These are phyloP conservation scores for Aurelia coerulea DNA, from an alignment of 30 jellyfish, hydroid and myxozoan species.

Conservation along the genomic window DNA sequence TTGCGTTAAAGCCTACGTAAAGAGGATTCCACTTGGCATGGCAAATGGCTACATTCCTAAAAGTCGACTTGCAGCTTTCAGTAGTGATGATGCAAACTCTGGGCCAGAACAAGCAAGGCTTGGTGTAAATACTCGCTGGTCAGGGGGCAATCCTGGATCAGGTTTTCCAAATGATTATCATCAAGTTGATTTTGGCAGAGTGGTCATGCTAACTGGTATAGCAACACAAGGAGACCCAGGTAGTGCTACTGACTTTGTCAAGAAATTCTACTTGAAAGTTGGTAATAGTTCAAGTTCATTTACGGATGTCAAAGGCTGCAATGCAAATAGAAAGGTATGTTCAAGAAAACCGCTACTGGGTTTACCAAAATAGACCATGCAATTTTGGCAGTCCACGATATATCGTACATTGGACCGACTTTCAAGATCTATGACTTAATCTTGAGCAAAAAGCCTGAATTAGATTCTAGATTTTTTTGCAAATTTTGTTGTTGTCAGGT, in stretches of 20 bases:
- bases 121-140: neutral
- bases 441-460: too few species aligned
- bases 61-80: constrained; percentile 1
- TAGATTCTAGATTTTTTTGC: too few species aligned
- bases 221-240: constrained; percentile 42
- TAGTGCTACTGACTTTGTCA: neutral
- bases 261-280: constrained; percentile 13
- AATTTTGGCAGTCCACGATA: too few species aligned
- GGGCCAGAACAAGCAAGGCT: constrained; percentile 6
- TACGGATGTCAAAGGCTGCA: too few species aligned
- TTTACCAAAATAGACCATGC: too few species aligned
- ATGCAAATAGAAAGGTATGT: too few species aligned
- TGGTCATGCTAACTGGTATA: constrained; percentile 11
- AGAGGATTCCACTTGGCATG: constrained; percentile 54
- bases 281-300: neutral
- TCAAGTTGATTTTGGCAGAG: constrained; percentile 28
- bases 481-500: too few species aligned
- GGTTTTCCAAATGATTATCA: neutral
- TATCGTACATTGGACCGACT: too few species aligned
- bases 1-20: too few species aligned
- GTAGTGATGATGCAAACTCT: neutral
- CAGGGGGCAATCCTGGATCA: neutral
- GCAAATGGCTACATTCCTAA: constrained; percentile 15
- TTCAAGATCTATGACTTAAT: too few species aligned
- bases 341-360: too few species aligned